A percentile compares a stretch with the other conserved stretches of the same genome.
Conservation (phyloP, 2,797 vertebrate genomes). For the Helarctos malayanus region DNA sequence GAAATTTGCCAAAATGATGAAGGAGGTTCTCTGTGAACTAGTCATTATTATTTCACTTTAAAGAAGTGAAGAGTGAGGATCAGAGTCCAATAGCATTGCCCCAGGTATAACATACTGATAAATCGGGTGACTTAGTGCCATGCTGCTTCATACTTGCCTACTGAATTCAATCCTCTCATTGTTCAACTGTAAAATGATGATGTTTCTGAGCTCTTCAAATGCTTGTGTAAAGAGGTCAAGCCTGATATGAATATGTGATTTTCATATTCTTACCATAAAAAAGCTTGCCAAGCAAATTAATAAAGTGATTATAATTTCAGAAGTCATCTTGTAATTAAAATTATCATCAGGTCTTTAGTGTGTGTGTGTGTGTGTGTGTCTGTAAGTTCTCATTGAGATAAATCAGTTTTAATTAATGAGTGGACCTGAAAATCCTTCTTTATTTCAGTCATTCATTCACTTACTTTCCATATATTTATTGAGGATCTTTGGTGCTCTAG, state of each 20-base stretch:
- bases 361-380: not conserved
- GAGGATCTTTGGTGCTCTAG: not conserved
- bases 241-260: not conserved
- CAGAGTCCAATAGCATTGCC: not conserved
- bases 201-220: not conserved
- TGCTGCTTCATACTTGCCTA: not conserved
- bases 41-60: not conserved
- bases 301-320: not conserved
- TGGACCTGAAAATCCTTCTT: not conserved
- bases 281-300: not conserved
- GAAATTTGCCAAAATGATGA: not conserved
- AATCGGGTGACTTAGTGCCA: not conserved
- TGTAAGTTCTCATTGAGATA: not conserved
- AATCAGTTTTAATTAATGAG: not conserved
- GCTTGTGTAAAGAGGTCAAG: not conserved
- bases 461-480: not conserved
- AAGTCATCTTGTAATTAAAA: not conserved
- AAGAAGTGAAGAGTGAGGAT: not conserved
- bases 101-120: accelerated
- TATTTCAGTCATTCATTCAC: not conserved
- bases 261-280: not conserved
- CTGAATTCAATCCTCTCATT: not conserved
- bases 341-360: not conserved
- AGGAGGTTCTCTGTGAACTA: not conserved
- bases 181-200: not conserved